Percentiles rank a stretch among this genome's conserved stretches.
Evolutionary conservation across 2,113 vertebrate species (phyloP).

Genomic region (Geococcyx californianus): DNA sequence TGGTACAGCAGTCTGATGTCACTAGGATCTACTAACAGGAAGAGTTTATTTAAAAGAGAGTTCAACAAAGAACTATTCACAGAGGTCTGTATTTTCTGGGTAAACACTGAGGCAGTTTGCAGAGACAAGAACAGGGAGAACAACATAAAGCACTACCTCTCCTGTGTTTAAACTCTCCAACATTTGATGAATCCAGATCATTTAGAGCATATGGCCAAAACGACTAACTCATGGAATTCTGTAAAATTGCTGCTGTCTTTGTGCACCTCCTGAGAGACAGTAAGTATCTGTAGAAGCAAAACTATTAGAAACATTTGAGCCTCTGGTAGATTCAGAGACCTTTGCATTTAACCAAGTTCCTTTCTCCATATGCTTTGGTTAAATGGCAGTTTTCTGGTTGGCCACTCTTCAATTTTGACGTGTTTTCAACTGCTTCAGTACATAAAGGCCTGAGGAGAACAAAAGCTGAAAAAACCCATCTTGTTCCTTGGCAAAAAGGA

Average conservation of each 20-base stretch:
- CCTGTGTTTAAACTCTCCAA: neutral
- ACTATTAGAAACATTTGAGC: neutral
- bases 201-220: neutral
- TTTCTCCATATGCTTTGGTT: neutral
- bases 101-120: neutral
- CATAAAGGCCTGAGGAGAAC: neutral
- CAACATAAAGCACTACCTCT: neutral
- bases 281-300: neutral
- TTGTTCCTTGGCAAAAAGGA: neutral
- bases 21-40: neutral
- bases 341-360: neutral
- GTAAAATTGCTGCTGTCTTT: neutral
- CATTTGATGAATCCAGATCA: neutral
- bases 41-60: neutral
- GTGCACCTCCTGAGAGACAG: neutral
- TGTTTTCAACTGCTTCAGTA: neutral
- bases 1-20: conserved; percentile 39
- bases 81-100: neutral
- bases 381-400: neutral
- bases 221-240: neutral
- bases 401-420: neutral
- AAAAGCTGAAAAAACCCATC: neutral
- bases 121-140: neutral
- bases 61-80: neutral
- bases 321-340: neutral